Evolutionary conservation across 2,888 invertebrate species (phyloP), one percentile per base, ranked within the genome.

Genomic region (Ectropis crepuscularia): DNA sequence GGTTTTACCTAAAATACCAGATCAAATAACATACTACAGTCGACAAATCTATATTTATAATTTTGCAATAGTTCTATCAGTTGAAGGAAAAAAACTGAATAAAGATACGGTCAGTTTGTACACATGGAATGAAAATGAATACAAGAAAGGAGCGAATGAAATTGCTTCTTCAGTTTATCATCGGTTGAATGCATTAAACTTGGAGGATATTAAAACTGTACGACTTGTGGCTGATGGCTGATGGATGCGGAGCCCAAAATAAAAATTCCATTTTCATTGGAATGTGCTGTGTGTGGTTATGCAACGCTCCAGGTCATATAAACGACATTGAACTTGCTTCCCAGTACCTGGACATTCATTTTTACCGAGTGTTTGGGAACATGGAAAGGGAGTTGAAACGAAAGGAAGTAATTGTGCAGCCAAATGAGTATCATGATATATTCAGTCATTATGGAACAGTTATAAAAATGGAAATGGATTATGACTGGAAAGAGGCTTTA

Each of bases 291-390:
- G 5, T 6, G 11, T 16, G 36, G 49, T n/a, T 8, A 49, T 36
- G 5, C 7, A 49, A 36, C 5, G 49, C 49, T 36, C 49, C 49
- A 1, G 37, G 6, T 28, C 49, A 49, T 10, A 36, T 49, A 11
- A 65, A 72, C 65, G 59, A 50, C 45, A 37, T 72, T 46, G 70
- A 72, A 64, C 28, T 72, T 8, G 59, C 4, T 9, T 47, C 47
- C 47, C 47, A 6, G 10, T 47, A 16, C 16, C 6, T 5, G 47
- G 47, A 28, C 47, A 47, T 47, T 47, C 12, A 47, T 47, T 47
- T 47, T 28, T 47, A 16, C 49, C 28, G 49, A 5, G 37, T 49
- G 10, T 49, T 49, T 37, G 36, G 36, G 9, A 28, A 36, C n/a
- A 36, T 28, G 0, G 49, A 49, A 37, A 49, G 36, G n/a, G 49